phyloP scores from a whole-genome alignment of 2,888 invertebrate genomes.

The Euclidia mi region DNA sequence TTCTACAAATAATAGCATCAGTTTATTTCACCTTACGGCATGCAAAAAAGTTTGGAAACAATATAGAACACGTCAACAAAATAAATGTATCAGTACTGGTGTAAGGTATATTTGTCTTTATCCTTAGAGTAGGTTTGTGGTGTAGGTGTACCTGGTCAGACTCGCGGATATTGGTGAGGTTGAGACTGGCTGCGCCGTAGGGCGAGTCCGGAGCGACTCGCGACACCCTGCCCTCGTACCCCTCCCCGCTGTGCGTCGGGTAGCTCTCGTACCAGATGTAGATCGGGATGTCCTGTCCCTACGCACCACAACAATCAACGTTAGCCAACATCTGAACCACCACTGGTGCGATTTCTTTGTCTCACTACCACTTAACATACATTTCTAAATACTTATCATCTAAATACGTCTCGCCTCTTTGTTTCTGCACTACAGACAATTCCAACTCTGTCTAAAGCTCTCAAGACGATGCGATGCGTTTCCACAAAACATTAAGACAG shows the following conservation, averaged over 20 bases:
- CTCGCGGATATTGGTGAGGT: constrained; percentile 98
- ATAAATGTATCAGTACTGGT: too few species aligned
- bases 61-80: too few species aligned
- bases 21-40: too few species aligned
- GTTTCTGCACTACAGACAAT: constrained; percentile 59
- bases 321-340: constrained; percentile 53
- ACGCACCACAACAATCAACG: constrained; percentile 73
- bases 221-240: constrained; percentile 97
- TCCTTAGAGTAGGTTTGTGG: too few species aligned
- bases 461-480: constrained; percentile 54
- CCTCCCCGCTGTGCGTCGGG: constrained; percentile 98
- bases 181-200: constrained; percentile 97
- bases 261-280: constrained; percentile 99
- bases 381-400: constrained; percentile 50
- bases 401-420: constrained; percentile 57
- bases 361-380: constrained; percentile 52
- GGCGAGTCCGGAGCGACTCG: constrained; percentile 96
- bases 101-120: too few species aligned
- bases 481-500: constrained; percentile 57
- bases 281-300: constrained; percentile 99
- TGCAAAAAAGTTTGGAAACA: too few species aligned
- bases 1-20: too few species aligned
- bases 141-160: constrained; percentile 92
- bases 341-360: constrained; percentile 64
- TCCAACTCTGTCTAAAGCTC: constrained; percentile 70